Evolutionary conservation across 2,113 vertebrate genomes (phyloP).

Genomic region (Lates calcarifer): DNA sequence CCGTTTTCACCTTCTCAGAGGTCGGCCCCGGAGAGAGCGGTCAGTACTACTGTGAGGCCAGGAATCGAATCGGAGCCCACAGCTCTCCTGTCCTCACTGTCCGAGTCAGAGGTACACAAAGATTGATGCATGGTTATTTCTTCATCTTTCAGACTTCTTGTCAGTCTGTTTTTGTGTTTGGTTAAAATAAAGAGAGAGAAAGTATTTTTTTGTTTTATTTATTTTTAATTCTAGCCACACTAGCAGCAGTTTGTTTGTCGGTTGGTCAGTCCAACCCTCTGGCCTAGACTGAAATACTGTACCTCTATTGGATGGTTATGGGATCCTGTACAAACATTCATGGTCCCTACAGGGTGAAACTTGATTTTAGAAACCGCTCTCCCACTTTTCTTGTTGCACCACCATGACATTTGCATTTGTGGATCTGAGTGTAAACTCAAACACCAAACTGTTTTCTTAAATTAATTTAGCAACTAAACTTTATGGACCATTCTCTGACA

Average conservation of each 20-base stretch:
- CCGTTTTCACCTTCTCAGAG: constrained; percentile 83
- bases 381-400: too few relatives aligned
- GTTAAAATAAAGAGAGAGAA: neutral
- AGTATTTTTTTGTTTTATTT: neutral
- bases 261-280: neutral
- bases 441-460: too few relatives aligned
- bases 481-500: too few relatives aligned
- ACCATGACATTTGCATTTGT: too few relatives aligned
- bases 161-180: neutral
- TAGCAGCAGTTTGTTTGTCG: neutral
- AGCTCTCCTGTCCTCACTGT: constrained; percentile 85
- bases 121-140: neutral
- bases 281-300: neutral
- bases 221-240: neutral
- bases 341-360: too few relatives aligned
- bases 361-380: too few relatives aligned
- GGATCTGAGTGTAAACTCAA: too few relatives aligned
- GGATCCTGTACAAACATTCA: too few relatives aligned
- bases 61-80: constrained; percentile 83
- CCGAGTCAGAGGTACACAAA: constrained; percentile 79
- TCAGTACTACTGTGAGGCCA: constrained; percentile 86
- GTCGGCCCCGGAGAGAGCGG: constrained; percentile 82
- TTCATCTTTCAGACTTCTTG: neutral
- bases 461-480: too few relatives aligned
- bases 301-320: neutral